Percentiles rank a stretch among this genome's conserved stretches.
These are phyloP conservation scores for Drosophila tani DNA, from an alignment of 1,140 invertebrate species.

Conservation along the genomic window DNA sequence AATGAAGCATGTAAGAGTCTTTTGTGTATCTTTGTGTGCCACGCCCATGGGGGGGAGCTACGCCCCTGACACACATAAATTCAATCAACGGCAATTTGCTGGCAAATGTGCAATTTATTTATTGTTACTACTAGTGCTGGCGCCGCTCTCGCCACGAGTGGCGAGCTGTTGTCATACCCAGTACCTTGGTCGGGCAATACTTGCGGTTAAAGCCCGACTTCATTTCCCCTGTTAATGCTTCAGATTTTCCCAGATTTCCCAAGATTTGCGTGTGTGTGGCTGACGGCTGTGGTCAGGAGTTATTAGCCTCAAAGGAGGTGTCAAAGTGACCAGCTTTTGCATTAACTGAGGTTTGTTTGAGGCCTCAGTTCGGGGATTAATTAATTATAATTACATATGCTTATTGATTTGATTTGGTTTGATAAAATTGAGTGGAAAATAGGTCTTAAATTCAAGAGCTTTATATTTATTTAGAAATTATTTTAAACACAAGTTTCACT, in stretches of 20 bases:
- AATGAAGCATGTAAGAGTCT: slow-evolving; percentile 73
- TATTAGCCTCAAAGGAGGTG: too few relatives aligned
- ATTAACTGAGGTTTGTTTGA: too few relatives aligned
- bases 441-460: not conserved
- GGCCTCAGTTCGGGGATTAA: too few relatives aligned
- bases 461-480: too few relatives aligned
- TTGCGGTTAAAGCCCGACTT: not conserved
- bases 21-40: slow-evolving; percentile 34
- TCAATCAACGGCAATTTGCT: slow-evolving; percentile 76
- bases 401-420: not conserved
- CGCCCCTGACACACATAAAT: slow-evolving; percentile 52
- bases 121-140: slow-evolving; percentile 31
- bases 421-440: too few relatives aligned
- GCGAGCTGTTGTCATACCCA: slow-evolving; percentile 5
- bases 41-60: slow-evolving; percentile 2
- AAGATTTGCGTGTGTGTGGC: too few relatives aligned
- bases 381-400: not conserved
- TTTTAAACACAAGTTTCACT: too few relatives aligned
- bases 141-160: not conserved
- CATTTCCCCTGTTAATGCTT: not conserved
- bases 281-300: too few relatives aligned
- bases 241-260: too few relatives aligned
- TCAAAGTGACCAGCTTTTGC: too few relatives aligned
- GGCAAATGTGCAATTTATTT: slow-evolving; percentile 77
- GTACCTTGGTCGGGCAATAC: not conserved